Evolutionary conservation across 64 coral and sea anemone genomes (phyloP), one percentile per base, ranked within the genome.

Genomic region (Stichodactyla helianthus): DNA sequence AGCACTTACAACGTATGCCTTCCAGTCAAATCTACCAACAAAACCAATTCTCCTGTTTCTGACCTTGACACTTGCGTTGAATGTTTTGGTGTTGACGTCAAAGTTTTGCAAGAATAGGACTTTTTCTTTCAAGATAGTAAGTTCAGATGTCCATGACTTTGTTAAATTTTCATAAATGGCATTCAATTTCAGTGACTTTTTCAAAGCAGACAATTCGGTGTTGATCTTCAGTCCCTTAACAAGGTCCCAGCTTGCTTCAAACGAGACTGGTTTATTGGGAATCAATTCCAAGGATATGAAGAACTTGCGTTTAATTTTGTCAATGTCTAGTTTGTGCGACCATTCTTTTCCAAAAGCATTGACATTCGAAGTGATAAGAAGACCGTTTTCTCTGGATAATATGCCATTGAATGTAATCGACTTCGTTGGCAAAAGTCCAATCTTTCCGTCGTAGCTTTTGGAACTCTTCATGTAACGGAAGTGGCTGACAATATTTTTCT

Each of bases 21-120:
- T 96, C 91, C 87, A 93, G 71, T 96, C 94, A 62, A 96, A 96
- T 79, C 94, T 78, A 71, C 94, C 91, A 17, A 83, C 77, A 62
- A 96, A 92, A 53, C 94, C 94, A 82, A 90, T 50, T 7, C 90
- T 93, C 20, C 91, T 88, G 54, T 96, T 90, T 51, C 91, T 28
- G 10, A 89, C 20, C 18, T 86, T 54, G 19, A 93, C 18, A 50
- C 77, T 89, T 57, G 90, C 50, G 55, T 83, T 54, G 5, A 96
- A 84, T 56, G 91, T 93, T 79, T 93, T 96, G 0, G 84, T 93
- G 62, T 92, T 86, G 1, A 88, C 56, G 86, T 96, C 91, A 52
- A 90, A 58, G 70, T 77, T 92, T 54, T 93, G 79, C 14, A 89
- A 83, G 60, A 96, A 84, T 17, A 89, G 53, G 51, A 96, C 57